A percentile compares a stretch with the other conserved stretches of the same genome.
These are phyloP conservation scores for Auanema freiburgensis DNA, from an alignment of 2,888 invertebrate species.

Conservation along the genomic window DNA sequence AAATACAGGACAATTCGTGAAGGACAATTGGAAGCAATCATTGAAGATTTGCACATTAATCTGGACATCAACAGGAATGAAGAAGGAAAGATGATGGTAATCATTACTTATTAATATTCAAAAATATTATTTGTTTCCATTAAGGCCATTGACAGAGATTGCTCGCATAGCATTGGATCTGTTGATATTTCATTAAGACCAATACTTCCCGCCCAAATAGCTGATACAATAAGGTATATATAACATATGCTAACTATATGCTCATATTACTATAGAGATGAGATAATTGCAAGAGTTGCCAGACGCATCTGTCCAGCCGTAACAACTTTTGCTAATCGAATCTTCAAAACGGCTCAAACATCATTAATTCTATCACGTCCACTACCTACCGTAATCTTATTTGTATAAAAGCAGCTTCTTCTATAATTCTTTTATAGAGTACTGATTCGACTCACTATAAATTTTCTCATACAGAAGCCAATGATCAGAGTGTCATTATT, in stretches of 20 bases:
- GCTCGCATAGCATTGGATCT: slow-evolving; percentile 18
- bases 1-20: slow-evolving; percentile 38
- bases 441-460: too few relatives aligned
- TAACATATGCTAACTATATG: neutral
- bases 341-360: too few relatives aligned
- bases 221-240: slow-evolving; percentile 7
- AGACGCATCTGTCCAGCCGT: slow-evolving; percentile 14
- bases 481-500: neutral
- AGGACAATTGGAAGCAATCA: slow-evolving; percentile 31
- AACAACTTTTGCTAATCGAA: slow-evolving; percentile 1
- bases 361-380: too few relatives aligned
- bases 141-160: slow-evolving; percentile 11
- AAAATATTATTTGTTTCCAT: neutral
- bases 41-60: slow-evolving; percentile 16
- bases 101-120: neutral
- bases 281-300: slow-evolving; percentile 13
- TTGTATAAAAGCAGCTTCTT: too few relatives aligned
- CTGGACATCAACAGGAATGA: slow-evolving; percentile 9
- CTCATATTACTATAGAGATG: slow-evolving; percentile 7
- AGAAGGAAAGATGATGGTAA: slow-evolving; percentile 16
- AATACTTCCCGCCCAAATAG: slow-evolving; percentile 13
- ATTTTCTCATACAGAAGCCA: too few relatives aligned
- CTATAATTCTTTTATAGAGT: too few relatives aligned
- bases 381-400: too few relatives aligned
- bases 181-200: slow-evolving; percentile 16